These are phyloP conservation scores for Nemapogon koenigi DNA, from an alignment of 2,888 invertebrate genomes.

Conservation along the genomic window DNA sequence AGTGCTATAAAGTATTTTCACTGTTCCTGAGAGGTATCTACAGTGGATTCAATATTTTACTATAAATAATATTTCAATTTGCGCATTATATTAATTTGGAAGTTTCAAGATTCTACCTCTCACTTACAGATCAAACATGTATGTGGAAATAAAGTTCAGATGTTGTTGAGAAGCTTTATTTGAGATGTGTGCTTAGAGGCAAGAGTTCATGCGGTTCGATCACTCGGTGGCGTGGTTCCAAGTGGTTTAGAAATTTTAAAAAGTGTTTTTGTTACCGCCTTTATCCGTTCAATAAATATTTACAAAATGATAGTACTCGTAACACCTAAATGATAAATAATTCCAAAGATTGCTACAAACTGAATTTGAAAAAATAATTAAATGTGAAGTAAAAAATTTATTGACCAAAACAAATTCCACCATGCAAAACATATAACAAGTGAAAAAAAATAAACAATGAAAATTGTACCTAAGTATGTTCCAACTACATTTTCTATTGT, in stretches of 20 bases:
- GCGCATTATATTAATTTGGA: slow-evolving; percentile 17
- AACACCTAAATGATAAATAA: no score
- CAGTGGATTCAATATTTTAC: neutral
- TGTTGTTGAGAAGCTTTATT: slow-evolving; percentile 62
- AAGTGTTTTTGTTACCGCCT: slow-evolving; percentile 3
- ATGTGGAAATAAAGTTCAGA: slow-evolving; percentile 48
- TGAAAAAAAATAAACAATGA: no score
- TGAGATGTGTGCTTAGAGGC: slow-evolving; percentile 64
- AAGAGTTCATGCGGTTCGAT: slow-evolving; percentile 61
- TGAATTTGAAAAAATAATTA: no score
- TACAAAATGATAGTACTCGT: no score
- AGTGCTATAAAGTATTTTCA: slow-evolving; percentile 34
- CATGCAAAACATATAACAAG: no score
- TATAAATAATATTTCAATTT: neutral
- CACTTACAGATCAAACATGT: slow-evolving; percentile 36
- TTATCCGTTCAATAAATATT: no score
- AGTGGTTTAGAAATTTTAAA: slow-evolving; percentile 15
- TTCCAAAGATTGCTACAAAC: no score
- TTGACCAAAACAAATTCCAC: no score
- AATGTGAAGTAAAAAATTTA: no score
- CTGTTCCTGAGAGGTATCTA: slow-evolving; percentile 6
- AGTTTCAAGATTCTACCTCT: slow-evolving; percentile 54
- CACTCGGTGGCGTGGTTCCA: slow-evolving; percentile 65
- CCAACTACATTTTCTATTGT: no score
- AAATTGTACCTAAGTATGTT: no score